Percentiles rank a stretch among this genome's conserved stretches.
phyloP scores from a whole-genome alignment of 2,113 vertebrate species.

The Periophthalmus modestus region DNA sequence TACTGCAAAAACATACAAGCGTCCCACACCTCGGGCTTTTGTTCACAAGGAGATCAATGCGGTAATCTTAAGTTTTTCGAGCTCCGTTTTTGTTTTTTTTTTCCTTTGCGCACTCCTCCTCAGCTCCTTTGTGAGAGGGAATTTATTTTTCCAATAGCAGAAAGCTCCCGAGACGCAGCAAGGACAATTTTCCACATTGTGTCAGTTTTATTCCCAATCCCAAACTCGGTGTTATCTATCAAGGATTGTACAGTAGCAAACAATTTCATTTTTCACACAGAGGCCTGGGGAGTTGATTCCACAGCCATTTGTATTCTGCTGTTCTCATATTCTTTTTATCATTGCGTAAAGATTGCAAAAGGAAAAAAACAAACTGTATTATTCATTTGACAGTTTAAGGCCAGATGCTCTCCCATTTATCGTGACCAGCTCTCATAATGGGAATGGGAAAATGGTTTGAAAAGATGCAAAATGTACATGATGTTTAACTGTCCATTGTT shows the following conservation, averaged over 20 bases:
- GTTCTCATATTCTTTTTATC: constrained; percentile 7
- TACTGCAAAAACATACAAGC: neutral
- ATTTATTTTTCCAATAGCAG: constrained; percentile 26
- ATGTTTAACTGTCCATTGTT: too few species aligned
- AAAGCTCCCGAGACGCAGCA: constrained; percentile 30
- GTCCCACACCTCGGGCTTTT: constrained; percentile 38
- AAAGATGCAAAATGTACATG: too few species aligned
- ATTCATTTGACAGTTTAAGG: neutral
- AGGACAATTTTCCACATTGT: constrained; percentile 35
- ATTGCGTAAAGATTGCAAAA: neutral
- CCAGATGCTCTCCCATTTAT: neutral
- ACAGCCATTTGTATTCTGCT: constrained; percentile 13
- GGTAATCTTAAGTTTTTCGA: constrained; percentile 45
- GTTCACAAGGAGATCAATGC: constrained; percentile 38
- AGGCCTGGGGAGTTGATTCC: constrained; percentile 3
- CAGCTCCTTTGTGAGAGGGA: constrained; percentile 15
- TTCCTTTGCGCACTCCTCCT: neutral
- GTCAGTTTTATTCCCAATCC: constrained; percentile 7
- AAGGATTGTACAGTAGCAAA: constrained; percentile 21
- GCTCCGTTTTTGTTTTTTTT: constrained; percentile 19
- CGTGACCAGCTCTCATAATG: neutral
- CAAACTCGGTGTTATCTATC: constrained; percentile 35
- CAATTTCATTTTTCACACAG: constrained; percentile 32
- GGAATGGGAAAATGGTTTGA: too few species aligned
- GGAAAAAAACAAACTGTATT: neutral